These are phyloP conservation scores for Stichopus horrens DNA, from an alignment of 53 echinoderm and acorn worm genomes.

Conservation along the genomic window DNA sequence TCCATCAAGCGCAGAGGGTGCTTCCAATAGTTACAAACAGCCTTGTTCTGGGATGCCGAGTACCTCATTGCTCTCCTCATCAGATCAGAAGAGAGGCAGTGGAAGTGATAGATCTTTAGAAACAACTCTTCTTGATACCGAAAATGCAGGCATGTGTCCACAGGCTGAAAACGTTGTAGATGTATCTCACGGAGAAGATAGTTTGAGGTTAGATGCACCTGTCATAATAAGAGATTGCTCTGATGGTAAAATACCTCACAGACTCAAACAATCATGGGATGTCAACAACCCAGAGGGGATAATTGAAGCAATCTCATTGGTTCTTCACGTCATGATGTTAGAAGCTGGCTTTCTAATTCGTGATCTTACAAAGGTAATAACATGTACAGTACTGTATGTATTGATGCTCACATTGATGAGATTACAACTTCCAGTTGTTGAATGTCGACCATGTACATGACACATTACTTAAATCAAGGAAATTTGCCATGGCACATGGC, in stretches of 20 bases:
- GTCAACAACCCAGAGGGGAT: constrained; percentile 49
- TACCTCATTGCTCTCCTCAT: no score
- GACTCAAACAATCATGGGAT: constrained; percentile 61
- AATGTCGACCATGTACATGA: no score
- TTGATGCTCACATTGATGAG: neutral
- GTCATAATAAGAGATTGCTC: constrained; percentile 74
- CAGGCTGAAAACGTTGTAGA: neutral
- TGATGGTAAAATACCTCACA: constrained; percentile 61
- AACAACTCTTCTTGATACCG: no score
- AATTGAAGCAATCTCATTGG: constrained; percentile 69
- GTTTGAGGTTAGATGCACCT: constrained; percentile 32
- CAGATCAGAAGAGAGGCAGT: no score
- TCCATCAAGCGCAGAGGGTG: neutral
- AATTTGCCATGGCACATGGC: no score
- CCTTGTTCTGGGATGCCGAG: neutral
- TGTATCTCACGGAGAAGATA: neutral
- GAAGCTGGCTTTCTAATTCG: constrained; percentile 74
- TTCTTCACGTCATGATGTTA: constrained; percentile 80
- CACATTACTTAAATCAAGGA: no score
- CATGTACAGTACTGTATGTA: neutral
- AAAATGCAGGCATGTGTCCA: neutral
- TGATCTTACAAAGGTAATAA: constrained; percentile 18
- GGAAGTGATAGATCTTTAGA: no score
- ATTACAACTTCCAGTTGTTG: neutral
- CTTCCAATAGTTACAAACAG: neutral